Percentiles rank a stretch among this genome's conserved stretches.
These are phyloP conservation scores for Misgurnus anguillicaudatus DNA, from an alignment of 2,113 vertebrate genomes.

Conservation along the genomic window DNA sequence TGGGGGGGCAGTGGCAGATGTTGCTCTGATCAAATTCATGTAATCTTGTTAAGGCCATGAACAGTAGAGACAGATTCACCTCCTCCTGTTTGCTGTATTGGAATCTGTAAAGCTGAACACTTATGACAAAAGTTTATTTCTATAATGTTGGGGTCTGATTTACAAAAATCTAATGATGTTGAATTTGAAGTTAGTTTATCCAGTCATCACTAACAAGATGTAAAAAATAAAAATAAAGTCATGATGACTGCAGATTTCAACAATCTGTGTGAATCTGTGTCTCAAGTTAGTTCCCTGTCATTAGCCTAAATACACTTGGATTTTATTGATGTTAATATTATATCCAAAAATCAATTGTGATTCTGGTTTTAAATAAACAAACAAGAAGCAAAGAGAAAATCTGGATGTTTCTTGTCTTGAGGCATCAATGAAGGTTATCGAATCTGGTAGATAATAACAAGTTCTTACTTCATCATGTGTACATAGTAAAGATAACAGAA, in stretches of 20 bases:
- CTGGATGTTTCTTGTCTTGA: background rate
- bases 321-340: background rate
- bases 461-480: background rate
- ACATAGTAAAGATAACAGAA: conserved; percentile 23
- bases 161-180: background rate
- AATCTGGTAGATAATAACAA: background rate
- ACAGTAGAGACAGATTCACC: background rate
- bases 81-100: background rate
- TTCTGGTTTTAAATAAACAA: background rate
- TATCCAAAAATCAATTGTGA: background rate
- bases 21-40: conserved; percentile 4
- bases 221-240: background rate
- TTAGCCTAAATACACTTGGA: background rate
- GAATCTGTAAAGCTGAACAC: background rate
- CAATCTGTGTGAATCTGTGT: too few relatives aligned
- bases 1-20: background rate
- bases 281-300: background rate
- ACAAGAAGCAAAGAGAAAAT: background rate
- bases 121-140: background rate
- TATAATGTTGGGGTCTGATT: background rate
- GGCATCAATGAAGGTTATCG: background rate
- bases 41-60: conserved; percentile 12
- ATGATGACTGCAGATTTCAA: background rate
- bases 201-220: background rate
- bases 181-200: background rate